These are phyloP conservation scores for Nothura maculosa DNA, from an alignment of 2,797 vertebrate genomes.

Conservation along the genomic window DNA sequence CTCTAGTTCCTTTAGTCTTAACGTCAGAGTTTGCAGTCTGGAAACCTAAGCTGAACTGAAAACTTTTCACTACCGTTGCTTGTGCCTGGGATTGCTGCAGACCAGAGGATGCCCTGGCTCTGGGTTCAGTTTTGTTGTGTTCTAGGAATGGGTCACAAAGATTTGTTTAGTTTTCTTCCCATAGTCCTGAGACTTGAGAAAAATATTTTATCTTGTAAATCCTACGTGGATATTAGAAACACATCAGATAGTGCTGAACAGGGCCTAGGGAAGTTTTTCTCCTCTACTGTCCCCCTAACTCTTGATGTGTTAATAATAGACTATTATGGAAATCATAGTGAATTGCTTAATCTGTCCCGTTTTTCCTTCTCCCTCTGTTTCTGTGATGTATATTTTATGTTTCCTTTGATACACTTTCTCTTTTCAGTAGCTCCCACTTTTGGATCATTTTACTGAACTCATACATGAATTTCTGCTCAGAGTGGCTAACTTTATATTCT, in stretches of 20 bases:
- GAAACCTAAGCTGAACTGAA: slow-evolving; percentile 18
- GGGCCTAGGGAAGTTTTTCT: background rate
- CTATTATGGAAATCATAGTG: slow-evolving; percentile 17
- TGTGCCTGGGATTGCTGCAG: slow-evolving; percentile 22
- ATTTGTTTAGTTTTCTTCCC: slow-evolving; percentile 21
- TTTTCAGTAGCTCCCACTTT: slow-evolving; percentile 27
- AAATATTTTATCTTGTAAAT: slow-evolving; percentile 35
- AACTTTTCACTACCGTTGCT: background rate
- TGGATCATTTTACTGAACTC: slow-evolving; percentile 31
- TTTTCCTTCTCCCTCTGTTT: background rate
- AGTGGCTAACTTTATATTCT: slow-evolving; percentile 28
- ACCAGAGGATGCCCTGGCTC: background rate
- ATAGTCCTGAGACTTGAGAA: slow-evolving; percentile 33
- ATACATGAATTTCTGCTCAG: slow-evolving; percentile 8
- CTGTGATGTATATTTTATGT: slow-evolving; percentile 42
- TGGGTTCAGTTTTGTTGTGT: slow-evolving; percentile 26
- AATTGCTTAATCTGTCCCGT: slow-evolving; percentile 27
- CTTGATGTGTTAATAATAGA: slow-evolving; percentile 29
- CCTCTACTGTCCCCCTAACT: background rate
- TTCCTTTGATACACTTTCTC: background rate
- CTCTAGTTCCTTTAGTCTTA: slow-evolving; percentile 22
- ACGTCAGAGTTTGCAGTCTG: slow-evolving; percentile 45
- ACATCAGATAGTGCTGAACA: rapidly evolving
- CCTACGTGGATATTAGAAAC: background rate
- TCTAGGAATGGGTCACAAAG: background rate